Percentiles rank a stretch among this genome's conserved stretches.
These are phyloP conservation scores for Boloria euphrosyne DNA, from an alignment of 2,888 invertebrate genomes.

Conservation along the genomic window DNA sequence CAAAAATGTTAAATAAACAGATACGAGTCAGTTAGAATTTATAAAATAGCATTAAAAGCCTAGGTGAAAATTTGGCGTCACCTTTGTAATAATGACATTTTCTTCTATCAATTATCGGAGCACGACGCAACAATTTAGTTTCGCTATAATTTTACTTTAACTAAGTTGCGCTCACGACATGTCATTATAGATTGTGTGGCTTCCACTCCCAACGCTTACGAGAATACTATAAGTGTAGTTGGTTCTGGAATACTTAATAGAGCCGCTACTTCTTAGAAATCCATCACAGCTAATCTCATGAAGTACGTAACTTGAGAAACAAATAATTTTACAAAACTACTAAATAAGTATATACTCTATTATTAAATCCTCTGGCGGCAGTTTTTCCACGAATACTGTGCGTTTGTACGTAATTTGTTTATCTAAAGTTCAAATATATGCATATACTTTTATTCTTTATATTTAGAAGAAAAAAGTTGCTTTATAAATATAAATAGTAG, in stretches of 20 bases:
- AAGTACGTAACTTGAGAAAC: conserved; percentile 26
- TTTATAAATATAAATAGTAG: too few relatives aligned
- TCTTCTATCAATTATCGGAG: conserved; percentile 38
- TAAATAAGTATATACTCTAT: conserved; percentile 7
- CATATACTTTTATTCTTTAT: too few relatives aligned
- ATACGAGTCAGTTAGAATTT: too few relatives aligned
- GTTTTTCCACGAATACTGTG: conserved; percentile 20
- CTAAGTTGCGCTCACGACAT: conserved; percentile 38
- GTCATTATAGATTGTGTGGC: conserved; percentile 37
- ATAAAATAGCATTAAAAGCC: neutral
- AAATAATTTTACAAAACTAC: conserved; percentile 24
- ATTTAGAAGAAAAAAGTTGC: neutral
- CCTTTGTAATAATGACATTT: conserved; percentile 29
- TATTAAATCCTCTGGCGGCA: conserved; percentile 20
- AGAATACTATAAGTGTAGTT: conserved; percentile 40
- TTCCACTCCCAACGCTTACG: conserved; percentile 37
- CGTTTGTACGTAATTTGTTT: neutral
- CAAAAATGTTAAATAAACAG: too few relatives aligned
- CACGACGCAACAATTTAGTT: conserved; percentile 40
- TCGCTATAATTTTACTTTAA: conserved; percentile 40
- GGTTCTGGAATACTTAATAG: conserved; percentile 39
- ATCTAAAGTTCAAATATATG: neutral
- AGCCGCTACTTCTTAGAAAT: conserved; percentile 41
- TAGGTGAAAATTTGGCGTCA: neutral
- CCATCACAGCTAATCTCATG: conserved; percentile 33